Base-by-base conservation (phyloP, 1,140 invertebrate genomes). In the Polyergus mexicanus region DNA sequence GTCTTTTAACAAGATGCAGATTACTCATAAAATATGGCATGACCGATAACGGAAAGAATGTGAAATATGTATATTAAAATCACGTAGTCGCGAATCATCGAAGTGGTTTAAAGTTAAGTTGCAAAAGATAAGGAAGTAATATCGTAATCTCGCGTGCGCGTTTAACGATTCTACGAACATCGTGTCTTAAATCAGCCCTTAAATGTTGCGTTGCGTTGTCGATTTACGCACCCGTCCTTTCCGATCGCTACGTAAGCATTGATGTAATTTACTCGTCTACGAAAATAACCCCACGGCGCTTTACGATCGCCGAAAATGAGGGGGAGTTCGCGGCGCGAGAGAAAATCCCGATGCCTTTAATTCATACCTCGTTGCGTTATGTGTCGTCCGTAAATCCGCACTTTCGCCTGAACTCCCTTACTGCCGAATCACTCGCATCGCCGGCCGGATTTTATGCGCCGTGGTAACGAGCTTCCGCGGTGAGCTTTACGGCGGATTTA, bases 401-500 rank as follows among this genome's bases (percentile, higher is more conserved):
- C 41, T 35, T 41, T 35, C 69, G 28, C 58, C 22, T 6, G 81
- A 54, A 63, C 65, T 38, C n/a, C 32, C 10, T 32, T 54, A 51
- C 54, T 32, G 63, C 51, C 56, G 68, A 19, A 83, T 66, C 65
- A 54, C 41, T 6, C n/a, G 63, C 41, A 65, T 38, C 72, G 54
- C 56, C 78, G 62, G 32, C 44, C 28, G 72, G 69, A 86, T 76
- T 89, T 81, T 86, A 87, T 74, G 71, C 65, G 38, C 35, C 69
- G 32, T 11, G 25, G 38, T 85, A 75, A 87, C 80, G 77, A 77
- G 84, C 88, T 89, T 89, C 87, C 60, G 84, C 28, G 76, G 84
- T 44, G 13, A 85, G 86, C 68, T 85, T 87, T 84, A 83, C 51
- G 56, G 41, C 22, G 44, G 66, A 89, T 86, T 89, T 86, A 88